These are phyloP conservation scores for Porites lobata DNA, from an alignment of 92 coral and sea anemone species.

Conservation along the genomic window DNA sequence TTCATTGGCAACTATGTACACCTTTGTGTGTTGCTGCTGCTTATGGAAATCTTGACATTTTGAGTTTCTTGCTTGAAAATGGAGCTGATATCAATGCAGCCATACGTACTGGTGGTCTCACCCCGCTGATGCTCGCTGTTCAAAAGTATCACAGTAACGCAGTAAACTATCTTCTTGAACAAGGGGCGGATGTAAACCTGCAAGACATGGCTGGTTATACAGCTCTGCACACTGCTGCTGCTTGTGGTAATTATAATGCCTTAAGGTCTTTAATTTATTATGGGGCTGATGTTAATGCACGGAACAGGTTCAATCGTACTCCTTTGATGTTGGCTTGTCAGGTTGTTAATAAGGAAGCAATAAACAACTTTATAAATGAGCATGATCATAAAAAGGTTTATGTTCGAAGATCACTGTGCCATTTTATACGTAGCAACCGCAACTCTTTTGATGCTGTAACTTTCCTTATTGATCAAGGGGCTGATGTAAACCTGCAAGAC, in stretches of 20 bases:
- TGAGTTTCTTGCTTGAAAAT: not conserved
- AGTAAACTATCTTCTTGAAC: not conserved
- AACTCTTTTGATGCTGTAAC: not conserved
- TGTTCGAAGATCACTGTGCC: not conserved
- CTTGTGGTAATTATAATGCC: not conserved
- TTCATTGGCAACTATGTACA: not conserved
- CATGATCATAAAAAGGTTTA: not conserved
- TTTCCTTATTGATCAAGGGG: not conserved
- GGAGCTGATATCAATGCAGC: not conserved
- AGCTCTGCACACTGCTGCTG: not conserved
- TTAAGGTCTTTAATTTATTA: no score
- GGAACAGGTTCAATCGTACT: not conserved
- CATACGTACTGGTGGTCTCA: not conserved
- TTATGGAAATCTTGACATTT: not conserved
- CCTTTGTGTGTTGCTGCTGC: not conserved
- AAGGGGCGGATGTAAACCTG: not conserved
- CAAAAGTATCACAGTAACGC: not conserved
- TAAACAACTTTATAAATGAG: not conserved
- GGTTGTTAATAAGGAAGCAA: not conserved
- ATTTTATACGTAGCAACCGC: not conserved
- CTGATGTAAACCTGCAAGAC: not conserved
- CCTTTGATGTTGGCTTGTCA: not conserved
- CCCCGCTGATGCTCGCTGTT: not conserved
- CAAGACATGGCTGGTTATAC: not conserved
- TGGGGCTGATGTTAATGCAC: not conserved